Conservation (phyloP, 2,888 invertebrate genomes). For the Ochropacha duplaris region DNA sequence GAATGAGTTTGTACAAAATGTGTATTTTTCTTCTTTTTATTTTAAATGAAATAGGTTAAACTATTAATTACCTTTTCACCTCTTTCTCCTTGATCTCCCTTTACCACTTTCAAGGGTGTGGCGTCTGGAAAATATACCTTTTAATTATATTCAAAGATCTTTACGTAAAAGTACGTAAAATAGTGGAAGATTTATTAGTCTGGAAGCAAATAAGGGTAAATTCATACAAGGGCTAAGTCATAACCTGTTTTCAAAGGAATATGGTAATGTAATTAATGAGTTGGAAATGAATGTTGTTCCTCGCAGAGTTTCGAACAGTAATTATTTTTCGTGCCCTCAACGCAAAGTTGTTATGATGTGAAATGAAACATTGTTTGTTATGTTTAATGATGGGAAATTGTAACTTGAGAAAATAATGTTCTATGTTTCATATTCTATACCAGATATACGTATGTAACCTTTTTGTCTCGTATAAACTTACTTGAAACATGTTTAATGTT, state of each 20-base stretch:
- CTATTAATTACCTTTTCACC: constrained; percentile 75
- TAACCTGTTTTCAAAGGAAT: neutral
- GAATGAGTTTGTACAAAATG: neutral
- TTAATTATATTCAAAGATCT: constrained; percentile 41
- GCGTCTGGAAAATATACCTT: constrained; percentile 52
- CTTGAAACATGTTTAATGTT: neutral
- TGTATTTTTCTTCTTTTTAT: too few relatives aligned
- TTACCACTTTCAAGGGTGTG: constrained; percentile 51
- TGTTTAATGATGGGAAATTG: constrained; percentile 3
- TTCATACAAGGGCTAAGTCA: neutral
- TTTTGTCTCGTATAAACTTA: neutral
- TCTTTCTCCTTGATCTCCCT: constrained; percentile 58
- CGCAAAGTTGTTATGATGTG: constrained; percentile 15
- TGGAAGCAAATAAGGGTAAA: neutral
- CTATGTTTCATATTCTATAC: neutral
- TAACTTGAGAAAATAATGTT: neutral
- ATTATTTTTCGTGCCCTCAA: constrained; percentile 35
- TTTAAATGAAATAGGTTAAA: constrained; percentile 8
- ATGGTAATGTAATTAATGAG: constrained; percentile 28
- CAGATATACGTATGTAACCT: neutral
- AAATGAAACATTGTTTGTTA: constrained; percentile 15
- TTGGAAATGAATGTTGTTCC: constrained; percentile 34
- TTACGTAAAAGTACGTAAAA: constrained; percentile 49
- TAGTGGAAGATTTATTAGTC: constrained; percentile 36
- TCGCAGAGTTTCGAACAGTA: constrained; percentile 32